These are phyloP conservation scores for Lasiommata megera DNA, from an alignment of 2,888 invertebrate species.

Conservation along the genomic window DNA sequence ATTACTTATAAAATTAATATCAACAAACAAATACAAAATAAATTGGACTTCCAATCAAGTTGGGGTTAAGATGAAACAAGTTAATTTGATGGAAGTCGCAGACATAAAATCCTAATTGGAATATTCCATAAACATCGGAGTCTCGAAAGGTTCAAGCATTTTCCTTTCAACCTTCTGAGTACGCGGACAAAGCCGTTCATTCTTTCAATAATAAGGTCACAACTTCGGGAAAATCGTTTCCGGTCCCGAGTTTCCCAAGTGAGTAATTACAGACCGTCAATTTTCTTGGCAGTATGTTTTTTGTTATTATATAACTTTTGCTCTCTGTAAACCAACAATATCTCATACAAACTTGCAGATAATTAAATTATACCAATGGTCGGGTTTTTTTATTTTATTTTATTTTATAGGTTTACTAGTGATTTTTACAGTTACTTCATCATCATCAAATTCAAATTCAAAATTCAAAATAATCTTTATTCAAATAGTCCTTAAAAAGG, in stretches of 20 bases:
- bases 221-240: constrained; percentile 9
- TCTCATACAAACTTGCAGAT: neutral
- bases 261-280: constrained; percentile 3
- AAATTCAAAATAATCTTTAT: too few relatives aligned
- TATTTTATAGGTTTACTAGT: too few relatives aligned
- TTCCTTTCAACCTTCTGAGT: neutral
- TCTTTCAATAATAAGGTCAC: constrained; percentile 6
- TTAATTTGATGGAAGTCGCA: neutral
- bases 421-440: too few relatives aligned
- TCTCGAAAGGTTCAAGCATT: constrained; percentile 1
- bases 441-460: too few relatives aligned
- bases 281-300: constrained; percentile 3
- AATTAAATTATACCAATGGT: too few relatives aligned
- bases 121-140: neutral
- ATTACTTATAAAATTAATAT: too few relatives aligned
- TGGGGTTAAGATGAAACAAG: neutral
- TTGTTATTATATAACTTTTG: neutral
- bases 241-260: neutral
- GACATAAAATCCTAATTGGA: neutral
- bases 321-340: neutral
- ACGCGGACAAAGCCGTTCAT: neutral
- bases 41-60: neutral
- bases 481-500: too few relatives aligned
- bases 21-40: too few relatives aligned
- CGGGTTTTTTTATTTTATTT: too few relatives aligned